Evolutionary conservation across 2,113 vertebrate genomes (phyloP), one percentile per base, ranked within the genome.

Genomic region (Brachyhypopomus gauderio): DNA sequence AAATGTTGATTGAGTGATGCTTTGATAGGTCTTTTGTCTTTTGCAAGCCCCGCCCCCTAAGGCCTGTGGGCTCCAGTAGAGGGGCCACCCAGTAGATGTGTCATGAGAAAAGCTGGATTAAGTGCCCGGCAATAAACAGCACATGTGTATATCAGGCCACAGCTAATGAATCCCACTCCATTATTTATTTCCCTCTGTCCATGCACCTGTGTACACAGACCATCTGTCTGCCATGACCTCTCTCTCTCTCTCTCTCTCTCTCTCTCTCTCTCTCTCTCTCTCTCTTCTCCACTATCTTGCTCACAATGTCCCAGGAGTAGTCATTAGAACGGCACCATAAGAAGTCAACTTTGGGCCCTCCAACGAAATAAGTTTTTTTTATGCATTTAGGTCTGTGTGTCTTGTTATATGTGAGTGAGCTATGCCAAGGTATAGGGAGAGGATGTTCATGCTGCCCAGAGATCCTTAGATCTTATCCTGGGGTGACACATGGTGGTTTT

Each of bases 171-270:
- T 89, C 84, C 87, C 87, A 87, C 85, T 87, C 87, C 83, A 88
- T 93, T 93, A 91, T 93, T 92, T 93, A 90, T 92, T 92, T 92
- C 89, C 87, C 70, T 87, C 88, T 83, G 85, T 89, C 89, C 72
- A 87, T 89, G 92, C 93, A 94, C 92, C 92, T 94, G 92, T 92
- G 89, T 90, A 92, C 86, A 92, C 90, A 79, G 87, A 88, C 90
- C 92, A 93, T 92, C 92, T 93, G 91, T 91, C 89, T 90, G 77
- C 89, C 92, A 92, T 94, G 91, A 91, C 91, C 81, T 36, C 83
- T 92, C 86, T 85, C 85, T 83, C 88, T 85, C 85, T 75, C 84
- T n/a, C 67, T 93, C 92, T 91, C 93, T 59, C 86, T 89, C 91
- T 90, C 88, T 89, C 89, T 70, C 75, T 85, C 83, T 75, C 85